Conservation (phyloP, 2,888 invertebrate species). For the Teinopalpus imperialis region DNA sequence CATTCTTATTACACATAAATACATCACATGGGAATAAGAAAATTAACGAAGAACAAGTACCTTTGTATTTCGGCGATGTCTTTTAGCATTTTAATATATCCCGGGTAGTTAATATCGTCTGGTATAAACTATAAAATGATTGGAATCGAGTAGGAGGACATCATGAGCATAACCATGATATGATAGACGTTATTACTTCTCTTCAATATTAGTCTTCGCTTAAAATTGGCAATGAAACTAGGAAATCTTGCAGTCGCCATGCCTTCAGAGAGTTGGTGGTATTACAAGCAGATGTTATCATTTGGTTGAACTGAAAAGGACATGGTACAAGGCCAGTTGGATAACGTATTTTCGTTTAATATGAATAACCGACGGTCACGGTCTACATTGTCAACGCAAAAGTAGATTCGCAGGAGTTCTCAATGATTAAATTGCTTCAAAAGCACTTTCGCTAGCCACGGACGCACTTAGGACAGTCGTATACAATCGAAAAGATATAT, state of each 20-base stretch:
- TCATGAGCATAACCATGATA: too few species aligned
- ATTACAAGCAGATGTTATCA: conserved; percentile 76
- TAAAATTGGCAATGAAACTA: conserved; percentile 18
- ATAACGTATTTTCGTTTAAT: conserved; percentile 80
- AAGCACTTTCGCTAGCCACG: conserved; percentile 57
- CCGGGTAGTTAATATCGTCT: conserved; percentile 5
- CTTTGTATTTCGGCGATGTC: too few species aligned
- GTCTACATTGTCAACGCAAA: conserved; percentile 68
- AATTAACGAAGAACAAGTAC: too few species aligned
- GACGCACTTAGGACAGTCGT: conserved; percentile 48
- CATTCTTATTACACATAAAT: too few species aligned
- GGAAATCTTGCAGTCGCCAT: conserved; percentile 51
- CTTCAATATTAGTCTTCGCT: too few species aligned
- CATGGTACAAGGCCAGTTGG: conserved; percentile 72
- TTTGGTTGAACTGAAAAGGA: conserved; percentile 78
- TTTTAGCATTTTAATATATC: too few species aligned
- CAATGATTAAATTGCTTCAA: conserved; percentile 45
- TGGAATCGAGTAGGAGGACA: too few species aligned
- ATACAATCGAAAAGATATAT: conserved; percentile 53
- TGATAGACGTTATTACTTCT: too few species aligned
- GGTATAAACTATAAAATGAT: too few species aligned
- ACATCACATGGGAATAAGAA: too few species aligned
- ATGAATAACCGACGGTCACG: conserved; percentile 74
- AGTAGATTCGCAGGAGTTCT: conserved; percentile 62
- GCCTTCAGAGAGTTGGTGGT: too few species aligned